These are phyloP conservation scores for Andrena bucephala DNA, from an alignment of 2,888 invertebrate species.

Conservation along the genomic window DNA sequence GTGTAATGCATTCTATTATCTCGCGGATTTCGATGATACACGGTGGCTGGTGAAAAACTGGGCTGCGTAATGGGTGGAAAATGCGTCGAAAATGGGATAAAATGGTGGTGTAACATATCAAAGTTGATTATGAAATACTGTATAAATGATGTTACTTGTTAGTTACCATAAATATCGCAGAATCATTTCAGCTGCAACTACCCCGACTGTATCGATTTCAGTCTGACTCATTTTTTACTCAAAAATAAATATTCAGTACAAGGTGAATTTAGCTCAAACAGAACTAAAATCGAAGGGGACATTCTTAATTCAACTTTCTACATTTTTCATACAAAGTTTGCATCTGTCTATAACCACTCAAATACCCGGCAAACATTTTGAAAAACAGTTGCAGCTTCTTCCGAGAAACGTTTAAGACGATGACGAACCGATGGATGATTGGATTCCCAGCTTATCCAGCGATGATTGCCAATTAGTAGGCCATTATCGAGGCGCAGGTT, in stretches of 20 bases:
- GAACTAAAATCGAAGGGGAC: too few relatives aligned
- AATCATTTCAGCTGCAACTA: too few relatives aligned
- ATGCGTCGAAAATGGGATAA: background rate
- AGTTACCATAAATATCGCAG: too few relatives aligned
- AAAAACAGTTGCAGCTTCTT: background rate
- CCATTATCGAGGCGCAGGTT: conserved; percentile 65
- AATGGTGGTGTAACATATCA: background rate
- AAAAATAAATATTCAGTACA: too few relatives aligned
- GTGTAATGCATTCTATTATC: conserved; percentile 15
- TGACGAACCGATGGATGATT: conserved; percentile 41
- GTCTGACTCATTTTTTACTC: too few relatives aligned
- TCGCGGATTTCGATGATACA: conserved; percentile 7
- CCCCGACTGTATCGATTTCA: too few relatives aligned
- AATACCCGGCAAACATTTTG: background rate
- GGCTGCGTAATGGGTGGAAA: background rate
- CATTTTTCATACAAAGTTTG: too few relatives aligned
- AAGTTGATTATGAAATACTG: too few relatives aligned
- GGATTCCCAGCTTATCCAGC: conserved; percentile 44
- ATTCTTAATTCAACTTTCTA: too few relatives aligned
- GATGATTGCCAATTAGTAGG: conserved; percentile 69
- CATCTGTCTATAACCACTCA: background rate
- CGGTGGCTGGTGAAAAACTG: background rate
- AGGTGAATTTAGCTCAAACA: too few relatives aligned
- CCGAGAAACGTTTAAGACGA: conserved; percentile 14
- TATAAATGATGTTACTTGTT: too few relatives aligned